Evolutionary conservation across 92 coral and sea anemone species (phyloP), one percentile per base, ranked within the genome.

Genomic region (Palythoa heliodiscus): DNA sequence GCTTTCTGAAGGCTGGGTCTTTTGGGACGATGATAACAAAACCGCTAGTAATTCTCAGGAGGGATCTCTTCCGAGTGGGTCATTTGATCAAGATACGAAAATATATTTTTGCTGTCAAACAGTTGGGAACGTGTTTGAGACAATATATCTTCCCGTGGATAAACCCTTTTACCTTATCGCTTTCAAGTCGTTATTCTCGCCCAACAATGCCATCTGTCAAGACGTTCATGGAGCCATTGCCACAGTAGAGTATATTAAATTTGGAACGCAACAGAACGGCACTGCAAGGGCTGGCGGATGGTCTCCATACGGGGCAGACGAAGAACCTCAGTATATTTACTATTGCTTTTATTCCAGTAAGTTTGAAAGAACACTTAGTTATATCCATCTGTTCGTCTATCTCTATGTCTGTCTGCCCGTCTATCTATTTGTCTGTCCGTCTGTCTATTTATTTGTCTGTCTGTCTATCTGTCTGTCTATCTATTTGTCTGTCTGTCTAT

Each of bases 71-170:
- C 91, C 91, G 16, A 87, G 79, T 47, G 91, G 91, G 16, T 78
- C 87, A 2, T 88, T 75, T 86, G 38, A 83, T 38, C 88, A 84
- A 10, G 75, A 88, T 60, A 88, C 91, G 8, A 88, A 84, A 61
- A 88, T 88, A 71, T 22, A 70, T 40, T 88, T 84, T 35, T 88
- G 91, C 75, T 88, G 91, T 52, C 86, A 87, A 50, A 84, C 76
- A 19, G 13, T 22, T 35, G 91, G 91, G 69, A 88, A 84, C 29
- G 71, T 68, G 29, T 78, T 68, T 52, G 82, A 82, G 35, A 78
- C 72, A 64, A 88, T 88, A 17, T 55, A 60, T 38, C 83, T 88
- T 70, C 91, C 91, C 4, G 87, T 87, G 2, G 82, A 84, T 24
- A 84, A 84, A 71, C 91, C 91, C 13, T 88, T 88, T 52, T 88